A percentile compares a stretch with the other conserved stretches of the same genome.
These are phyloP conservation scores for Anarsia innoxiella DNA, from an alignment of 2,888 invertebrate genomes.

Conservation along the genomic window DNA sequence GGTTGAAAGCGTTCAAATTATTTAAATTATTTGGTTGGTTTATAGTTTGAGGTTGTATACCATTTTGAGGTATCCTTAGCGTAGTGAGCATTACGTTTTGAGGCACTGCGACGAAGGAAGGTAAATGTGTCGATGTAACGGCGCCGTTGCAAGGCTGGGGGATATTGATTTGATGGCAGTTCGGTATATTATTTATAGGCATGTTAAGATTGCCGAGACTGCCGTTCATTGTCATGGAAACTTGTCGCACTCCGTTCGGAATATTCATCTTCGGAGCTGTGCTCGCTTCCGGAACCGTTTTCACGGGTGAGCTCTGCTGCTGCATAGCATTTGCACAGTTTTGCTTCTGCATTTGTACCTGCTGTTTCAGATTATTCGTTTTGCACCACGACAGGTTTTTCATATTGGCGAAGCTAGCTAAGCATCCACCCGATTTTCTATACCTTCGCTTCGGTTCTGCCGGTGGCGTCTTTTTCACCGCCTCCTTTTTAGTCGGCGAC, in stretches of 20 bases:
- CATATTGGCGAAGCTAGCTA: slow-evolving; percentile 65
- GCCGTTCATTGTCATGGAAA: slow-evolving; percentile 56
- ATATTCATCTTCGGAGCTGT: slow-evolving; percentile 60
- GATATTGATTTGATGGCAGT: slow-evolving; percentile 62
- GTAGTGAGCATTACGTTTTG: slow-evolving; percentile 75
- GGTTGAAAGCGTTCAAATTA: slow-evolving; percentile 52
- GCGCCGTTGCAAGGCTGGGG: slow-evolving; percentile 57
- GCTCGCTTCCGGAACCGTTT: slow-evolving; percentile 41
- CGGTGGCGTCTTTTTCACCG: slow-evolving; percentile 34
- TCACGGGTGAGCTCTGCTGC: slow-evolving; percentile 28
- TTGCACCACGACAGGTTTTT: slow-evolving; percentile 68
- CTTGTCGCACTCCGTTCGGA: slow-evolving; percentile 57
- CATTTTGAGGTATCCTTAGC: slow-evolving; percentile 72
- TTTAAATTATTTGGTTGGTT: slow-evolving; percentile 57
- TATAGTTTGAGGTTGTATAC: slow-evolving; percentile 50
- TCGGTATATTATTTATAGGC: slow-evolving; percentile 54
- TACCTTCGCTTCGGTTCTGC: slow-evolving; percentile 52
- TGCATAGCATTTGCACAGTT: slow-evolving; percentile 46
- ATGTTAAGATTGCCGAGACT: slow-evolving; percentile 52
- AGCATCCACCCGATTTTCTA: slow-evolving; percentile 59
- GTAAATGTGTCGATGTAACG: slow-evolving; percentile 52
- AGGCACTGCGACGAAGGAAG: slow-evolving; percentile 66
- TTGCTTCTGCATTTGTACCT: slow-evolving; percentile 60
- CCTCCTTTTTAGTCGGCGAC: slow-evolving; percentile 48
- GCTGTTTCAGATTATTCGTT: slow-evolving; percentile 65